Percentiles rank a stretch among this genome's conserved stretches.
phyloP scores from a whole-genome alignment of 2,797 vertebrate species.

The Tarsius wallacei region DNA sequence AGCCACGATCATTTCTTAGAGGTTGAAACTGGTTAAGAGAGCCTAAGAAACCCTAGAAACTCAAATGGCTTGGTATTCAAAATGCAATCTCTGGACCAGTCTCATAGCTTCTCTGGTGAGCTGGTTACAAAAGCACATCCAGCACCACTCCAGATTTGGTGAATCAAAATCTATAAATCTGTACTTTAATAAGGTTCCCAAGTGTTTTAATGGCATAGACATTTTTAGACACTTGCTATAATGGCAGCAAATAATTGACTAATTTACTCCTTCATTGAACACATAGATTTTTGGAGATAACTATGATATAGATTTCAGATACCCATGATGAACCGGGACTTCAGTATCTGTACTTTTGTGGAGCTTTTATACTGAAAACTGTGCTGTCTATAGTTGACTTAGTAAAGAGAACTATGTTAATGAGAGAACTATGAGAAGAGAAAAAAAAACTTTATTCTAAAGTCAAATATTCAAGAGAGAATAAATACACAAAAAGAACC shows the following conservation, averaged over 20 bases:
- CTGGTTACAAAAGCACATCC: neutral
- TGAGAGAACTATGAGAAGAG: neutral
- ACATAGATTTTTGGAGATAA: neutral
- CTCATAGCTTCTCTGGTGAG: neutral
- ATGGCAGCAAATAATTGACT: neutral
- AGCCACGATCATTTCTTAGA: neutral
- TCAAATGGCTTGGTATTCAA: neutral
- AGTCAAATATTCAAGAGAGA: neutral
- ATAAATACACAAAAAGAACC: neutral
- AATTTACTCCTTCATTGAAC: neutral
- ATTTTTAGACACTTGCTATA: neutral
- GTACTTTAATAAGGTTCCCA: neutral
- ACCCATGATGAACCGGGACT: no score
- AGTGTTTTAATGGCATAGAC: neutral
- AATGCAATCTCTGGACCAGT: neutral
- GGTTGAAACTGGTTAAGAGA: neutral
- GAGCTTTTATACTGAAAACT: neutral
- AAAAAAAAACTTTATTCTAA: neutral
- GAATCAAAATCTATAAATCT: neutral
- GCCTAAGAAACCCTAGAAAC: neutral
- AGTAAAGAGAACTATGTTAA: neutral
- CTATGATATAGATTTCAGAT: no score
- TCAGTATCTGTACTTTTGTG: neutral
- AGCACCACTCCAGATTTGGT: neutral
- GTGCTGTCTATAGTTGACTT: neutral